Evolutionary conservation across 2,888 invertebrate genomes (phyloP), one percentile per base, ranked within the genome.

Genomic region (Bellardia bayeri): DNA sequence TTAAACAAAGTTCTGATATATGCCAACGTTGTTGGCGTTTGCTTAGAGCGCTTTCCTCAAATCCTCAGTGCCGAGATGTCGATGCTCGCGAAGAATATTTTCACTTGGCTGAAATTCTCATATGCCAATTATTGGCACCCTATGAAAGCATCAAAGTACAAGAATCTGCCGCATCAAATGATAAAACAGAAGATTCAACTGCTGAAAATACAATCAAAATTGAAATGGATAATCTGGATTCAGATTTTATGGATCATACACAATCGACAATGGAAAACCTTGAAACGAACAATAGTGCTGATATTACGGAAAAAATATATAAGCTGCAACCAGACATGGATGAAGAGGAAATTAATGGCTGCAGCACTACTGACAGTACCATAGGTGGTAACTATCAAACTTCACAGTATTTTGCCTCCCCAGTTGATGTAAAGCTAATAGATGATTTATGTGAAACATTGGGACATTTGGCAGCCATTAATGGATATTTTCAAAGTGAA

Each of bases 401-500:
- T 8, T 93, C 93, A 2, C 90, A 90, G 23, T 93, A 92, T 79
- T 90, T 91, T 87, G 92, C 93, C 11, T 91, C 90, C 8, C 93
- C 92, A 9, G 91, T 93, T 16, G 91, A 90, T 40, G 88, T 86
- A 13, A 61, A 88, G 33, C 81, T 88, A 37, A 91, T 94, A 1
- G 91, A 93, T 76, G 90, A 91, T 30, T 87, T 94, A 16, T 93
- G 93, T 82, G 89, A 90, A 51, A 93, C 93, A 0, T 91, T 94
- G 14, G 94, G 94, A 1, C 90, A 91, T 66, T 58, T 94, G 82
- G 90, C 92, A 3, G 90, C 90, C 0, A 90, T 91, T 11, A 93
- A 91, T 88, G 93, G 93, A 7, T 94, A 91, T 66, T 91, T 94
- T 76, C 93, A 93, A 69, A 90, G 89, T 0, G 94, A 93, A 85